Evolutionary conservation across 2,113 vertebrate species (phyloP), one percentile per base, ranked within the genome.

Genomic region (Antigone vipio): DNA sequence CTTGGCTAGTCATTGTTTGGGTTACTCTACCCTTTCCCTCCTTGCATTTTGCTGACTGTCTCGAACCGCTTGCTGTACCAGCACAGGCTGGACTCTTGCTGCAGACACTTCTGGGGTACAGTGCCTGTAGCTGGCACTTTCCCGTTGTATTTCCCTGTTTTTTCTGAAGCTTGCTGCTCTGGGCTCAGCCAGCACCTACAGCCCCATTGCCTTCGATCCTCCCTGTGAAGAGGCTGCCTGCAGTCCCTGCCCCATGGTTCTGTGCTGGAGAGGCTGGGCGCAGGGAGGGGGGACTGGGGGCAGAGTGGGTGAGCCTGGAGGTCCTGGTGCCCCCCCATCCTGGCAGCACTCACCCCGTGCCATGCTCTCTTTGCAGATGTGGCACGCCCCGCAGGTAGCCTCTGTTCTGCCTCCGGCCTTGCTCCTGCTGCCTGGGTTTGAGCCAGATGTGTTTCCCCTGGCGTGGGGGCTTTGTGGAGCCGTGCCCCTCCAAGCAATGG

Each of bases 371-470:
- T 89, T 78, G 56, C 92, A 98, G 97, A 53, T 97, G 94, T 72
- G 73, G 67, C 77, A 47, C 71, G 4, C 95, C 95, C 0, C 93
- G 93, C 88, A 96, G 96, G 91, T 96, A 96, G 77, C 89, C 88
- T 81, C 83, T 13, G 32, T 88, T 84, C 74, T 91, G 88, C 72
- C 62, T 85, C 92, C 53, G 72, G 92, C 94, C 76, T 86, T 0
- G 2, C 73, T 92, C 78, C 88, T 4, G 9, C 59, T 4, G 4
- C 66, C 44, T 74, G 64, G 63, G 35, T 53, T 77, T 84, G 81
- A 86, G 75, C 75, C 89, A 83, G 67, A 42, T 71, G 52, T 3
- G 6, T 22, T 76, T 64, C 32, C 59, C 52, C 32, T 3, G 1
- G 44, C 2, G 0, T 1, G 29, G 63, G 66, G 38, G 5, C 27